Conservation (phyloP, 1,140 invertebrate species). For the Pogonognathellus flavescens region DNA sequence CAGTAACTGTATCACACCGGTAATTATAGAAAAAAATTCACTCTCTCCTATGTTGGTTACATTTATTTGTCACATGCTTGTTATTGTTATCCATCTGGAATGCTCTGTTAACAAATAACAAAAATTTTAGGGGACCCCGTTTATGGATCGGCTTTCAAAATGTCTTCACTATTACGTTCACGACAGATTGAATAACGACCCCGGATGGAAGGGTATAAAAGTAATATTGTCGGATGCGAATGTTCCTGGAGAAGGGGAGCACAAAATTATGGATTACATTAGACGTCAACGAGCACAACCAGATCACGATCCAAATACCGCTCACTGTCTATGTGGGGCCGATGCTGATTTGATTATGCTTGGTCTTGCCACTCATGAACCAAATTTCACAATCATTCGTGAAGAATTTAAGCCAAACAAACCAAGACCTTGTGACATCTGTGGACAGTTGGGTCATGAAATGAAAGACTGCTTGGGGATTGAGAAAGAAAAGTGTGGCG, state of each 20-base stretch:
- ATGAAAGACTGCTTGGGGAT: constrained; percentile 93
- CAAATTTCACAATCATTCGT: constrained; percentile 97
- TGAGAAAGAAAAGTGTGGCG: constrained; percentile 70
- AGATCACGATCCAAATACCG: constrained; percentile 97
- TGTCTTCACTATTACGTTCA: constrained; percentile 98
- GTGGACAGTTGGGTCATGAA: constrained; percentile 94
- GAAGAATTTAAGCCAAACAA: constrained; percentile 99
- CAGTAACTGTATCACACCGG: constrained; percentile 98
- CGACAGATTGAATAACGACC: constrained; percentile 92
- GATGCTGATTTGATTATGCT: constrained; percentile 99
- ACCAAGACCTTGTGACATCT: constrained; percentile 95
- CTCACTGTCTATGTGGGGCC: constrained; percentile 97
- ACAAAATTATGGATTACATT: constrained; percentile 99
- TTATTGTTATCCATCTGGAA: too few species aligned
- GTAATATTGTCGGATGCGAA: constrained; percentile 98
- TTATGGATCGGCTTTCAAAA: constrained; percentile 94
- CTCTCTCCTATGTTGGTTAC: neutral
- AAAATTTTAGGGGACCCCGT: constrained; percentile 88
- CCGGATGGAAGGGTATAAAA: constrained; percentile 95
- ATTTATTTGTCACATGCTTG: too few species aligned
- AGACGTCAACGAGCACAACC: constrained; percentile 94
- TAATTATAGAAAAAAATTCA: constrained; percentile 68
- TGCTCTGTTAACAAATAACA: too few species aligned
- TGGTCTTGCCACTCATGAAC: constrained; percentile 98
- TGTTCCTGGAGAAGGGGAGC: constrained; percentile 98